Conservation (phyloP, 2,888 invertebrate species). For the Trissolcus brochymenae region DNA sequence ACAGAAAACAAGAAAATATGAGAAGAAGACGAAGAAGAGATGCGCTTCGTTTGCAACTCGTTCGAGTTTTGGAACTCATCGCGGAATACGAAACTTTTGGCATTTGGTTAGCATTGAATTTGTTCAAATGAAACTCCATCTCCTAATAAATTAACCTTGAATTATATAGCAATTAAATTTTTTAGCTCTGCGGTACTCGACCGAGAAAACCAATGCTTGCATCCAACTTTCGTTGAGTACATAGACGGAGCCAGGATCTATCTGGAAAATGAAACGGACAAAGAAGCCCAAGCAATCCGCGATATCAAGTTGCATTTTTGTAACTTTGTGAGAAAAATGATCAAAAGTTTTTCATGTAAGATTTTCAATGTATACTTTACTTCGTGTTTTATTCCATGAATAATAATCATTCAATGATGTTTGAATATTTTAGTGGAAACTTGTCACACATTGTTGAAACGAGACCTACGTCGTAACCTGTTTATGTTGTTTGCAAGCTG, state of each 20-base stretch:
- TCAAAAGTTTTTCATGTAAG: constrained; percentile 94
- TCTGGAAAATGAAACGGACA: constrained; percentile 95
- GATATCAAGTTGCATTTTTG: constrained; percentile 96
- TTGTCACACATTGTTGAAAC: constrained; percentile 89
- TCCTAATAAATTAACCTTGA: background rate
- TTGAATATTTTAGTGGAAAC: constrained; percentile 85
- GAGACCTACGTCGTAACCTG: constrained; percentile 90
- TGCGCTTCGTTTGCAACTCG: constrained; percentile 92
- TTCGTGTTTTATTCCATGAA: background rate
- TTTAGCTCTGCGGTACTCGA: constrained; percentile 89
- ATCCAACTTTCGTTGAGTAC: constrained; percentile 93
- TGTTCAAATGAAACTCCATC: background rate
- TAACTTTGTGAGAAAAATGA: constrained; percentile 94
- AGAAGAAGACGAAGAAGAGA: constrained; percentile 93
- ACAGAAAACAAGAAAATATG: constrained; percentile 98
- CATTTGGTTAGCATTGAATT: constrained; percentile 73
- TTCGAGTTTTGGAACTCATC: constrained; percentile 93
- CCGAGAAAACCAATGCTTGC: constrained; percentile 87
- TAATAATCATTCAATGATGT: background rate
- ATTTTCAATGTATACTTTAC: constrained; percentile 55
- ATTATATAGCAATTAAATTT: background rate
- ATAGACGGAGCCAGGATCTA: constrained; percentile 95
- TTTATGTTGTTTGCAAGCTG: constrained; percentile 95
- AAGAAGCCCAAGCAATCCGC: constrained; percentile 87
- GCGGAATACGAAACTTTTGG: constrained; percentile 94